These are phyloP conservation scores for Lonchura striata DNA, from an alignment of 2,113 vertebrate genomes.

Conservation along the genomic window DNA sequence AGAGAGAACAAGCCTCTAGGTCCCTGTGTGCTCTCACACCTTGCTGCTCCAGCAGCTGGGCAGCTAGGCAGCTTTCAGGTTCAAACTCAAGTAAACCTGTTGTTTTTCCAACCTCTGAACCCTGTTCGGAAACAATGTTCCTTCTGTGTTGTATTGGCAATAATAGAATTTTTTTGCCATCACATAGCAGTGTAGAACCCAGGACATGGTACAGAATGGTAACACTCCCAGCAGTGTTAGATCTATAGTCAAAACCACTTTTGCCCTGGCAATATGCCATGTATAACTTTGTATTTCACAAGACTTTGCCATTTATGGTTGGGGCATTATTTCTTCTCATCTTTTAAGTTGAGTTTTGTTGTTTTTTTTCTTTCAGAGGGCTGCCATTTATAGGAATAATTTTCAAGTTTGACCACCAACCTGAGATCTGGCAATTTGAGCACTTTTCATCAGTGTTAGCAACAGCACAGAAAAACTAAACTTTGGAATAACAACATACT, in stretches of 20 bases:
- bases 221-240: not conserved
- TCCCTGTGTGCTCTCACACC: not conserved
- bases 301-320: not conserved
- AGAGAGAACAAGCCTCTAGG: not conserved
- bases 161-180: not conserved
- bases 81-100: not conserved
- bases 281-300: not conserved
- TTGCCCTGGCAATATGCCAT: not conserved
- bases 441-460: not conserved
- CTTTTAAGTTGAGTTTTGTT: not conserved
- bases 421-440: not conserved
- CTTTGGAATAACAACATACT: not conserved
- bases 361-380: not conserved
- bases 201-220: not conserved
- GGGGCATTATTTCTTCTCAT: not conserved
- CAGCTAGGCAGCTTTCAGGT: not conserved
- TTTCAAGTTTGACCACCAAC: not conserved
- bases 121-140: not conserved
- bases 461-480: not conserved
- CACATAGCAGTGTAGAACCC: not conserved
- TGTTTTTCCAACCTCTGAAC: not conserved
- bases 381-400: not conserved
- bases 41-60: not conserved
- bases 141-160: not conserved
- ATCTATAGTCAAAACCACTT: not conserved